Evolutionary conservation across 1,140 invertebrate species (phyloP).

Genomic region (Saccostrea echinata): DNA sequence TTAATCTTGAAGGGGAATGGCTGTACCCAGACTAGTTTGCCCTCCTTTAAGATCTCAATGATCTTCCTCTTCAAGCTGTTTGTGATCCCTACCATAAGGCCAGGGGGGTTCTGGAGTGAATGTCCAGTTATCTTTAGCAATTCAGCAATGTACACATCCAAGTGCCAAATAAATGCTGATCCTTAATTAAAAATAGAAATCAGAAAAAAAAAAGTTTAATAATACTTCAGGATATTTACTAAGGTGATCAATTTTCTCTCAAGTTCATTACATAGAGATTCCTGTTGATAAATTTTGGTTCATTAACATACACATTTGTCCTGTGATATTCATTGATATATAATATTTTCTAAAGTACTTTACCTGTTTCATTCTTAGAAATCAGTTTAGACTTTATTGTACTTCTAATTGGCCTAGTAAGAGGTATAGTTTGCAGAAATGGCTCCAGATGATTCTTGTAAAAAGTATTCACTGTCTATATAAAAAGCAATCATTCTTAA

Average conservation of each 20-base stretch:
- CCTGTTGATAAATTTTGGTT: no score
- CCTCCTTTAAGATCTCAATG: not conserved
- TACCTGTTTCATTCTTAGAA: not conserved
- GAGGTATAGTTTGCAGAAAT: not conserved
- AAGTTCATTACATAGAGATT: no score
- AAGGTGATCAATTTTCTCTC: no score
- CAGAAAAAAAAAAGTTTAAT: not conserved
- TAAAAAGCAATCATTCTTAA: not conserved
- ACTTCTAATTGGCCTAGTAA: not conserved
- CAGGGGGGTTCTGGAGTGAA: not conserved
- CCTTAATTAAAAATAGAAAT: not conserved
- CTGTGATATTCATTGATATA: not conserved
- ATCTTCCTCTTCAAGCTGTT: not conserved
- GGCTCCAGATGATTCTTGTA: slow-evolving; percentile 7
- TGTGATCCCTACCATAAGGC: not conserved
- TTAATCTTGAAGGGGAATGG: not conserved
- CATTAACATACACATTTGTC: no score
- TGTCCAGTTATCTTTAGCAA: not conserved
- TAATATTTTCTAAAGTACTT: not conserved
- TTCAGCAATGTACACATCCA: slow-evolving; percentile 15
- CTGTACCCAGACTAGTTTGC: not conserved
- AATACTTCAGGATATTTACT: not conserved
- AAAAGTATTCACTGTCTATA: not conserved
- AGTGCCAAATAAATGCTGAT: not conserved
- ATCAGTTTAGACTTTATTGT: not conserved